phyloP scores from a whole-genome alignment of 2,113 vertebrate species.

The Grammomys dolichurus region DNA sequence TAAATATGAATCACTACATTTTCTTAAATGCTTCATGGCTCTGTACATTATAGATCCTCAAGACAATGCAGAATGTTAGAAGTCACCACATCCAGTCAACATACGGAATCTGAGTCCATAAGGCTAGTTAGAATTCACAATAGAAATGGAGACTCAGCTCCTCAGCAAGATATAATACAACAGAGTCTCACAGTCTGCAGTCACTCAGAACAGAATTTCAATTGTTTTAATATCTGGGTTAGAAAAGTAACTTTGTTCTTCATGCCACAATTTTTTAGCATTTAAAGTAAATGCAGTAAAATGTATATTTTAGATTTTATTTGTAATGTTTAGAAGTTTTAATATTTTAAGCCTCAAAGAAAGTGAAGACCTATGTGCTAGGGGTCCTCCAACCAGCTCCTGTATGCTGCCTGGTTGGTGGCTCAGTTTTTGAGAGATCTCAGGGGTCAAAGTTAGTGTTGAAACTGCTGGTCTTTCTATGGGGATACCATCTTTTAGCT shows the following conservation, averaged over 20 bases:
- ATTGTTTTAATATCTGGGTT: background rate
- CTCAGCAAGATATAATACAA: background rate
- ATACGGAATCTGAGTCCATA: background rate
- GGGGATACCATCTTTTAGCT: too few species aligned
- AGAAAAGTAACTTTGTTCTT: conserved; percentile 5
- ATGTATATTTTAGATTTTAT: background rate
- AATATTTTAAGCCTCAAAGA: background rate
- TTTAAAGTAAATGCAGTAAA: background rate
- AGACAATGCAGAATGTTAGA: background rate
- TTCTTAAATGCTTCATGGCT: background rate
- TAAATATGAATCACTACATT: background rate
- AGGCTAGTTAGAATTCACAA: background rate
- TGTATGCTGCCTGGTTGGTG: too few species aligned
- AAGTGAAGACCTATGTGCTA: background rate
- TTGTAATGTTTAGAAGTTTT: background rate
- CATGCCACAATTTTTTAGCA: background rate
- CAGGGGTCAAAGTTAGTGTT: too few species aligned
- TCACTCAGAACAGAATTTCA: background rate
- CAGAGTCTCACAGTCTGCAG: background rate
- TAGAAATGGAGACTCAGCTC: background rate
- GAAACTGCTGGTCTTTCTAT: too few species aligned
- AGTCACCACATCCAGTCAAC: background rate
- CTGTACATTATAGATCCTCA: background rate
- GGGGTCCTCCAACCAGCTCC: too few species aligned
- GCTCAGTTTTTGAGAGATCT: too few species aligned